These are phyloP conservation scores for Diadumene lineata DNA, from an alignment of 92 coral and sea anemone species.

Conservation along the genomic window DNA sequence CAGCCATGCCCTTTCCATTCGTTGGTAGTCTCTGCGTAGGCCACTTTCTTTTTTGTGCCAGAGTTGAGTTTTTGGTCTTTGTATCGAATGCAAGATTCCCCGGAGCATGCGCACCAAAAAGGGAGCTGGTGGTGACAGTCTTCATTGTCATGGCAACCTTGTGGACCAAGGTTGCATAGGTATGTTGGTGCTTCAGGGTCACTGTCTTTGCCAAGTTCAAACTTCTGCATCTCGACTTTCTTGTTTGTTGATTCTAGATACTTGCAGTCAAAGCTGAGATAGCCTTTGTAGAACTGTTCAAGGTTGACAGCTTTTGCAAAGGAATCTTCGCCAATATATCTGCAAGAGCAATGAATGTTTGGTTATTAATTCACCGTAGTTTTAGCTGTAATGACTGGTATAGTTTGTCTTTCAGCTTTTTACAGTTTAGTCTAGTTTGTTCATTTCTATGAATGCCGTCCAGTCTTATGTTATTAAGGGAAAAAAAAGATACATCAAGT, in stretches of 20 bases:
- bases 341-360: background rate
- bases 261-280: conserved; percentile 42
- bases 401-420: too few relatives aligned
- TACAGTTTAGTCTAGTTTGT: too few relatives aligned
- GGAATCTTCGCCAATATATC: conserved; percentile 30
- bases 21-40: background rate
- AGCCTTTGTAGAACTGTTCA: conserved; percentile 57
- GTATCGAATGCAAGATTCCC: conserved; percentile 28
- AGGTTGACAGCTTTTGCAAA: conserved; percentile 41
- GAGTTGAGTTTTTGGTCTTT: conserved; percentile 12
- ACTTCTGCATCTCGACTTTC: conserved; percentile 32
- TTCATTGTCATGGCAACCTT: conserved; percentile 41
- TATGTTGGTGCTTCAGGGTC: conserved; percentile 30
- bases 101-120: conserved; percentile 12
- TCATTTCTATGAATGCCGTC: too few relatives aligned
- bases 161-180: conserved; percentile 31
- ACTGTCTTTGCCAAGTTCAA: conserved; percentile 21
- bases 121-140: conserved; percentile 38
- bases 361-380: too few relatives aligned
- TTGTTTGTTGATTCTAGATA: conserved; percentile 13
- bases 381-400: too few relatives aligned
- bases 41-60: conserved; percentile 17
- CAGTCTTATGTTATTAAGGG: too few relatives aligned
- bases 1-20: conserved; percentile 32
- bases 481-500: too few relatives aligned